Conservation (phyloP, 2,797 vertebrate genomes). For the Hafferia zeledoni region DNA sequence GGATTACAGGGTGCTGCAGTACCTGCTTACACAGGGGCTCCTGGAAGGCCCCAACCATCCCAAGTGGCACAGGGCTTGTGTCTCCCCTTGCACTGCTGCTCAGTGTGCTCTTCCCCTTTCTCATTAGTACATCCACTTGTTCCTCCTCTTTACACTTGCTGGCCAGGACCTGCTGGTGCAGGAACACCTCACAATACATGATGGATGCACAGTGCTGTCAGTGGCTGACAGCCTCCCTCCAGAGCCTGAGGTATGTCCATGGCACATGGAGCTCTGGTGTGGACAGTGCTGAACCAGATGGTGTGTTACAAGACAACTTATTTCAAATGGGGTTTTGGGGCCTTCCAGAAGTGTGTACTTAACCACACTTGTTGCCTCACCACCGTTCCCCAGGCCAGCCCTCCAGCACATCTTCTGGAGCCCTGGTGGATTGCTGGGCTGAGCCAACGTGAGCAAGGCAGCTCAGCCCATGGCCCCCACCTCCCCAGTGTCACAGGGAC, state of each 20-base stretch:
- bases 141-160: background rate
- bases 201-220: rapidly evolving
- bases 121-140: background rate
- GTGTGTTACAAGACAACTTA: background rate
- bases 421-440: background rate
- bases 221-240: rapidly evolving
- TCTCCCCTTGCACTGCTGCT: background rate
- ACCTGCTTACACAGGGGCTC: background rate
- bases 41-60: background rate
- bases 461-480: background rate
- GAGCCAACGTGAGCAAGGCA: rapidly evolving
- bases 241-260: background rate
- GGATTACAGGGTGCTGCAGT: background rate
- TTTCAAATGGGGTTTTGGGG: background rate
- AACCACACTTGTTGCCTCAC: background rate
- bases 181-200: background rate
- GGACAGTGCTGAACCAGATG: background rate
- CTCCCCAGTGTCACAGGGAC: background rate
- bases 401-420: background rate
- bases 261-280: background rate
- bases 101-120: background rate
- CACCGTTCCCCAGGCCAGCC: background rate
- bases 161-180: background rate
- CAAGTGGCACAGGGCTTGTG: background rate
- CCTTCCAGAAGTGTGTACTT: background rate